Base-by-base conservation (phyloP, 2,888 invertebrate species). In the Catocala fraxini region DNA sequence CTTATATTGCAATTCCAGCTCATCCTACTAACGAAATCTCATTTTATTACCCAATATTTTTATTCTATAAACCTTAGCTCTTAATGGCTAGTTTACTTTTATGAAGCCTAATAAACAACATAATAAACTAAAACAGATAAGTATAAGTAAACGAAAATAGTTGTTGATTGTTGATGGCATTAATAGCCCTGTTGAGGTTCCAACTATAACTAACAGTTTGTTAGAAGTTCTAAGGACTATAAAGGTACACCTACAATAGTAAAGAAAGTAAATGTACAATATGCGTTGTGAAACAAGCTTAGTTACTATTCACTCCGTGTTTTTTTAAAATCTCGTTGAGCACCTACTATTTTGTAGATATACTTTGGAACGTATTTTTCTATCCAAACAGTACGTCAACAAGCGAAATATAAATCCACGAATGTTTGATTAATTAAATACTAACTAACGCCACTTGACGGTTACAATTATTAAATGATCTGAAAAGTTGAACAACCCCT, bases 401-500 rank as follows among this genome's bases (percentile, higher is more conserved):
- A 25, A 25, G 25, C 25, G 25, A 25, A 25, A 25, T 25, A 25
- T 4, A 25, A 25, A 25, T 25, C 4, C 4, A 25, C 1, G 25
- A 25, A 25, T 3, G 25, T 25, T 25, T 25, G 4, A 25, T 25
- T 25, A 4, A 25, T 25, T 25, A 9, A 39, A 6, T 39, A 39
- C 35, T 9, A 39, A 39, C 42, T 42, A 11, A 42, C 0, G 42
- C n/a, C 11, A 39, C 6, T 9, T 7, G 7, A 39, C 35, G 1
- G 6, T 9, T 45, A 3, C 11, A 52, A 52, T 43, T 57, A 25
- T 57, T 4, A 9, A 53, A 34, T 41, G 33, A 54, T 53, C 25
- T 52, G 42, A 9, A 56, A 53, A 51, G 54, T 63, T 49, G 65
- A 67, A 59, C 15, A 59, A 48, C 62, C 56, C 52, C 57, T 59